Conservation (phyloP, 2,888 invertebrate species). For the Andricus curvator region DNA sequence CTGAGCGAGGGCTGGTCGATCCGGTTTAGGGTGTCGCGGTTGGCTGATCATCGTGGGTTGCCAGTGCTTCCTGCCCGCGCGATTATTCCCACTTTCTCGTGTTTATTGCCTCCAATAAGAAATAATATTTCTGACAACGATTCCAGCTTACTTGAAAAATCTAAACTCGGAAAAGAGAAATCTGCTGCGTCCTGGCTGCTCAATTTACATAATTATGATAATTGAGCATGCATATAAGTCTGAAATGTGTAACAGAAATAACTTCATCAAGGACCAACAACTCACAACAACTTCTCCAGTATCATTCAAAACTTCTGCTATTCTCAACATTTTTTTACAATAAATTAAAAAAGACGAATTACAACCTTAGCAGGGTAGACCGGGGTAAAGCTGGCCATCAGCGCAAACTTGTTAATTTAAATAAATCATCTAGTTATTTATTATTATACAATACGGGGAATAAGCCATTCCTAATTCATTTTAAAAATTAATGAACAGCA, state of each 20-base stretch:
- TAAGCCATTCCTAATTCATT: no score
- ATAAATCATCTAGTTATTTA: no score
- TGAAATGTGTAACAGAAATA: neutral
- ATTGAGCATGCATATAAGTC: neutral
- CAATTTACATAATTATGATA: neutral
- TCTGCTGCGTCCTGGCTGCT: neutral
- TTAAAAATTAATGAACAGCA: no score
- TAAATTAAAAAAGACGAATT: no score
- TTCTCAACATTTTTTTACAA: no score
- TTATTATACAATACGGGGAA: no score
- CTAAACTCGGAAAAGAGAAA: neutral
- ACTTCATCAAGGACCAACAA: neutral
- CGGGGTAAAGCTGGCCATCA: no score
- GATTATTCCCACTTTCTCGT: slow-evolving; percentile 41
- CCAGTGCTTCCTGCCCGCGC: slow-evolving; percentile 61
- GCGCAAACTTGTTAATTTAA: no score
- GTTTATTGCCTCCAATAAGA: slow-evolving; percentile 10
- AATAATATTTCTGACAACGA: slow-evolving; percentile 16
- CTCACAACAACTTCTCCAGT: no score
- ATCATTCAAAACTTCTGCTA: no score
- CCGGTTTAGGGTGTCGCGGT: slow-evolving; percentile 68
- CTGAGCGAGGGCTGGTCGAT: slow-evolving; percentile 53
- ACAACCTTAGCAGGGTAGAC: no score
- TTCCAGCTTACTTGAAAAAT: neutral
- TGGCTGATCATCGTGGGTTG: slow-evolving; percentile 60